Evolutionary conservation across 2,888 invertebrate species (phyloP).

Genomic region (Lasioglossum marginatum): DNA sequence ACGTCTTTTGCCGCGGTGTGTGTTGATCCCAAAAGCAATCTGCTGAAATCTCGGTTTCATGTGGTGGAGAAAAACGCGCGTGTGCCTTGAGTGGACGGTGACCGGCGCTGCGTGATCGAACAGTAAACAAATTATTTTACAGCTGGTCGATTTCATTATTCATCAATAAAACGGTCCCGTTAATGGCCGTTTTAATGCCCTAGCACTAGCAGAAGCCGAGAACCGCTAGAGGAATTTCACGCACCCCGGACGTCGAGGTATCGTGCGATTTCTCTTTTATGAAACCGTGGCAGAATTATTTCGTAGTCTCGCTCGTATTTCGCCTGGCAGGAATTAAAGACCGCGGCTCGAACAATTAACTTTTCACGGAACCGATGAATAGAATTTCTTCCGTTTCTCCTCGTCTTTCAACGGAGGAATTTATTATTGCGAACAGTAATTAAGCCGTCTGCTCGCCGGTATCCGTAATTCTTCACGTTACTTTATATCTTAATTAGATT

Average conservation of each 20-base stretch:
- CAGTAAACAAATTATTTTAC: constrained; percentile 78
- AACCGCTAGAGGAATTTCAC: constrained; percentile 52
- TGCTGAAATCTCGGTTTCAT: constrained; percentile 4
- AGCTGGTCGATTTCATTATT: constrained; percentile 74
- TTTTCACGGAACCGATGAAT: not conserved
- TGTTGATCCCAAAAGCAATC: constrained; percentile 28
- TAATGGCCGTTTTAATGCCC: constrained; percentile 69
- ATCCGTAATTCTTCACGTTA: not conserved
- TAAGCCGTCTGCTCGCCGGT: not conserved
- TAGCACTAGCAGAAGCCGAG: constrained; percentile 33
- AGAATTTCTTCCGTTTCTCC: not conserved
- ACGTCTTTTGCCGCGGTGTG: constrained; percentile 19
- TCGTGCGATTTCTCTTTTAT: constrained; percentile 1
- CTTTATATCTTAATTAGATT: not conserved
- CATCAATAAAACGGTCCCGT: constrained; percentile 70
- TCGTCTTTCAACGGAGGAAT: not conserved
- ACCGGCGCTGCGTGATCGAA: constrained; percentile 49
- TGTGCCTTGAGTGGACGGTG: constrained; percentile 36
- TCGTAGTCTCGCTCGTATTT: not conserved
- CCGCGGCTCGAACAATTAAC: constrained; percentile 4
- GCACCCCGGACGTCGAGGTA: constrained; percentile 39
- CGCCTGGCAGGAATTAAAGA: not conserved
- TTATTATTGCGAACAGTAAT: not conserved
- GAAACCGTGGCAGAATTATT: not conserved
- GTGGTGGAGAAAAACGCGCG: constrained; percentile 27